phyloP scores from a whole-genome alignment of 2,113 vertebrate species.

The Vicugna pacos region DNA sequence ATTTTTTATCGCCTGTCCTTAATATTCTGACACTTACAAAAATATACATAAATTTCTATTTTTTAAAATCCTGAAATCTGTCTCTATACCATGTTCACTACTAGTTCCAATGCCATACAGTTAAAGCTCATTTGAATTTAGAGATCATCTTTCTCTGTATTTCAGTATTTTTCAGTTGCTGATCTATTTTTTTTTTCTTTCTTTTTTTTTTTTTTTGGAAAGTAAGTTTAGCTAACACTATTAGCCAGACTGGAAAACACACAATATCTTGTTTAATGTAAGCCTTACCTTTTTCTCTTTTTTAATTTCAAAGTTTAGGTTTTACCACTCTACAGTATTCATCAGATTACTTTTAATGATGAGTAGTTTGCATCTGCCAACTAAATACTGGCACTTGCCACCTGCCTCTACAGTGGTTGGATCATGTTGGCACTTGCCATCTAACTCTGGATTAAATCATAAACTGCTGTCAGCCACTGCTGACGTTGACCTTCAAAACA shows the following conservation, averaged over 20 bases:
- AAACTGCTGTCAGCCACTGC: too few species aligned
- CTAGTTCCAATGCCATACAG: not conserved
- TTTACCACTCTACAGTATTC: not conserved
- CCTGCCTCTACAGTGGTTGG: too few species aligned
- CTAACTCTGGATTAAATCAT: too few species aligned
- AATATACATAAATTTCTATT: not conserved
- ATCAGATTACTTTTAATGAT: not conserved
- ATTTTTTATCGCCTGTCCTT: not conserved
- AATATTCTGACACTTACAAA: not conserved
- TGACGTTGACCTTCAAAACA: too few species aligned
- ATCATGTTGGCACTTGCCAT: too few species aligned
- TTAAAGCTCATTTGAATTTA: not conserved
- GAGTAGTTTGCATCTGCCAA: not conserved
- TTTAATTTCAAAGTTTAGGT: not conserved
- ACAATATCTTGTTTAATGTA: not conserved
- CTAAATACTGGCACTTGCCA: too few species aligned
- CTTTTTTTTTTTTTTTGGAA: conserved; percentile 9
- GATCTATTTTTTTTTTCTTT: not conserved
- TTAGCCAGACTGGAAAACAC: not conserved
- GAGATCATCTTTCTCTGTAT: not conserved
- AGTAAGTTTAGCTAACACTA: not conserved
- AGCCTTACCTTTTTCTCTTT: not conserved
- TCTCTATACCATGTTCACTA: not conserved
- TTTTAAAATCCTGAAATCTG: not conserved
- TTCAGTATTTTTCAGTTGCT: not conserved